phyloP scores from a whole-genome alignment of 37 sponge, comb jelly and placozoan species.

The Dysidea cf. avara region DNA sequence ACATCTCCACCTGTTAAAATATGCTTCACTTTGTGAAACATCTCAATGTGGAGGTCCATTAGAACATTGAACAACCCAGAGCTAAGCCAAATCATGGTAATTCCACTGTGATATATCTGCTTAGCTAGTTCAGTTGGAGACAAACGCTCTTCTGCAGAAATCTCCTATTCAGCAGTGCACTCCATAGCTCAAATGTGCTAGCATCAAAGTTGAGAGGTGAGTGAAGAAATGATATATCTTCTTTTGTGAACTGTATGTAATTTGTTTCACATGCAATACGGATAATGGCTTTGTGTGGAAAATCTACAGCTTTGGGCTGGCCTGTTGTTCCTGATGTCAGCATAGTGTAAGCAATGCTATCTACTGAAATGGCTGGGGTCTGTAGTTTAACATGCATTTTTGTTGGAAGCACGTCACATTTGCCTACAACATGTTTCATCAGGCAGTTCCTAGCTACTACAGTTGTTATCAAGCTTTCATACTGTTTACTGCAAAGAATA shows the following conservation, averaged over 20 bases:
- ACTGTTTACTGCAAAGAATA: too few relatives aligned
- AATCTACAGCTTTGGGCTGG: slow-evolving; percentile 43
- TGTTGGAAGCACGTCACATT: too few relatives aligned
- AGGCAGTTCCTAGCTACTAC: too few relatives aligned
- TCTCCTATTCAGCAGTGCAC: slow-evolving; percentile 27
- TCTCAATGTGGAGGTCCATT: too few relatives aligned
- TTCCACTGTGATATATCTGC: too few relatives aligned
- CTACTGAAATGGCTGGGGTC: too few relatives aligned
- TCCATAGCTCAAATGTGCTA: slow-evolving; percentile 21
- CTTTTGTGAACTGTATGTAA: not conserved
- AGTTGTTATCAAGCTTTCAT: too few relatives aligned
- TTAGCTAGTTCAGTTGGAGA: not conserved
- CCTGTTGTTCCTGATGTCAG: slow-evolving; percentile 64
- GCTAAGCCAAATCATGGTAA: not conserved
- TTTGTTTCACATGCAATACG: not conserved
- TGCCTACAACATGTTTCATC: too few relatives aligned
- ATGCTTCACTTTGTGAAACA: too few relatives aligned
- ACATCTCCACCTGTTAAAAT: slow-evolving; percentile 37
- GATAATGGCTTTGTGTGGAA: slow-evolving; percentile 20
- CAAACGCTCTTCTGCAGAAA: slow-evolving; percentile 1
- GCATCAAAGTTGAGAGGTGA: slow-evolving; percentile 28
- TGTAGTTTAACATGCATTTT: too few relatives aligned
- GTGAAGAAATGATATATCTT: too few relatives aligned
- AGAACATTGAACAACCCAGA: slow-evolving; percentile 16
- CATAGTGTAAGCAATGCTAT: slow-evolving; percentile 23